These are phyloP conservation scores for Nycticorax nycticorax DNA, from an alignment of 2,113 vertebrate genomes.

Conservation along the genomic window DNA sequence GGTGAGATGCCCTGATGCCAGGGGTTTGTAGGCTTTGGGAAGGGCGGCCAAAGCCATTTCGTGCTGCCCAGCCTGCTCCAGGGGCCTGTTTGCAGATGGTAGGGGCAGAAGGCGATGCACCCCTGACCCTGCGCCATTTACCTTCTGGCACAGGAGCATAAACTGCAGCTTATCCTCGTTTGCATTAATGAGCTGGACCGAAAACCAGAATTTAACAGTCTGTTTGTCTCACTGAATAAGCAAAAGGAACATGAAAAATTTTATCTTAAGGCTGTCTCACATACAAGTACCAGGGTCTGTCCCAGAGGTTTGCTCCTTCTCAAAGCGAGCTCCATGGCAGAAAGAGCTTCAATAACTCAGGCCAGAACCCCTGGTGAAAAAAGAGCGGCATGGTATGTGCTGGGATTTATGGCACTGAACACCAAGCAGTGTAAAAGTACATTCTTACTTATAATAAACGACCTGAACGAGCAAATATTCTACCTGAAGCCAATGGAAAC, in stretches of 20 bases:
- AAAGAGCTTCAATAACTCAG: background rate
- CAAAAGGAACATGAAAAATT: background rate
- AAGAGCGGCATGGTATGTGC: background rate
- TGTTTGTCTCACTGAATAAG: background rate
- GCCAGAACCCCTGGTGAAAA: background rate
- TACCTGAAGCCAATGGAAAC: conserved; percentile 53
- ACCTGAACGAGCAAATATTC: conserved; percentile 4
- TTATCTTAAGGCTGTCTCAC: background rate
- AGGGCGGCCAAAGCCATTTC: background rate
- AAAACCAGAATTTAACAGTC: background rate
- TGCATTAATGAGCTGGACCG: background rate
- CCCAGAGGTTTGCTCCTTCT: conserved; percentile 15
- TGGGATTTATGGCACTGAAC: background rate
- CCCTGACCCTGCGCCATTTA: accelerated
- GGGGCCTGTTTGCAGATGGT: accelerated
- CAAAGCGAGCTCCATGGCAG: background rate
- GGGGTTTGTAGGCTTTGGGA: background rate
- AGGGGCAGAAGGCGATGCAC: background rate
- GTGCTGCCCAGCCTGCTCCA: background rate
- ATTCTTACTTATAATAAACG: background rate
- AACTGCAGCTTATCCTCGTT: background rate
- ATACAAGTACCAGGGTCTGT: background rate
- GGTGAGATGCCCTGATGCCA: too few species aligned
- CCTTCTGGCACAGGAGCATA: background rate
- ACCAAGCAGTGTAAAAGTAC: conserved; percentile 14